phyloP scores from a whole-genome alignment of 1,140 invertebrate species.

The Drosophila repletoides region DNA sequence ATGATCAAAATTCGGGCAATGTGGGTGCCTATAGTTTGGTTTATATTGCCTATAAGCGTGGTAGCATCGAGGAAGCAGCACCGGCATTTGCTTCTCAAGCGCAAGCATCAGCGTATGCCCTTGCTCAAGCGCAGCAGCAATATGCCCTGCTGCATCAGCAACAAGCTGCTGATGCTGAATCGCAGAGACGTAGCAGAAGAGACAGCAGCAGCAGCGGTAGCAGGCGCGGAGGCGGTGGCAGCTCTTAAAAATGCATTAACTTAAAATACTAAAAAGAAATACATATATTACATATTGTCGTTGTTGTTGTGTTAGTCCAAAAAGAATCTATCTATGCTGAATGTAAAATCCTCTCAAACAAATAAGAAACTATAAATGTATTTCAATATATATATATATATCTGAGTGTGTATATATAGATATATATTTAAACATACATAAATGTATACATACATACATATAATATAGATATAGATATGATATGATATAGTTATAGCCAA shows the following conservation, averaged over 20 bases:
- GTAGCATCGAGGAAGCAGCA: neutral
- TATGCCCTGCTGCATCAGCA: neutral
- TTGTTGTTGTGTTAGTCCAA: slow-evolving; percentile 18
- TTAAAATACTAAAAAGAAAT: neutral
- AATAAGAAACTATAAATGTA: slow-evolving; percentile 6
- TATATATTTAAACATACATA: neutral
- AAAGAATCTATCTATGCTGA: slow-evolving; percentile 37
- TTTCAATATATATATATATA: slow-evolving; percentile 13
- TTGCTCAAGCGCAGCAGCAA: neutral
- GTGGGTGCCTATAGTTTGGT: slow-evolving; percentile 33
- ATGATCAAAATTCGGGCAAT: slow-evolving; percentile 17
- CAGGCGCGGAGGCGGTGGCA: slow-evolving; percentile 22
- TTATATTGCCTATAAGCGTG: slow-evolving; percentile 24
- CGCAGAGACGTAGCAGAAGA: neutral
- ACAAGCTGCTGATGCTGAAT: neutral
- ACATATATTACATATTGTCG: slow-evolving; percentile 1
- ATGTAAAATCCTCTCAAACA: too few species aligned
- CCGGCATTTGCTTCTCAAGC: neutral
- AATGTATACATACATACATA: too few species aligned
- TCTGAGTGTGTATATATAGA: slow-evolving; percentile 9
- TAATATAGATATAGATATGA: too few species aligned
- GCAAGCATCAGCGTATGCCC: neutral
- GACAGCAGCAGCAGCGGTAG: neutral
- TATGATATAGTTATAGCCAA: too few species aligned
- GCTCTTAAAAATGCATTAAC: neutral